Conservation (phyloP, 2,888 invertebrate species). For the Xanthostigma xanthostigma region DNA sequence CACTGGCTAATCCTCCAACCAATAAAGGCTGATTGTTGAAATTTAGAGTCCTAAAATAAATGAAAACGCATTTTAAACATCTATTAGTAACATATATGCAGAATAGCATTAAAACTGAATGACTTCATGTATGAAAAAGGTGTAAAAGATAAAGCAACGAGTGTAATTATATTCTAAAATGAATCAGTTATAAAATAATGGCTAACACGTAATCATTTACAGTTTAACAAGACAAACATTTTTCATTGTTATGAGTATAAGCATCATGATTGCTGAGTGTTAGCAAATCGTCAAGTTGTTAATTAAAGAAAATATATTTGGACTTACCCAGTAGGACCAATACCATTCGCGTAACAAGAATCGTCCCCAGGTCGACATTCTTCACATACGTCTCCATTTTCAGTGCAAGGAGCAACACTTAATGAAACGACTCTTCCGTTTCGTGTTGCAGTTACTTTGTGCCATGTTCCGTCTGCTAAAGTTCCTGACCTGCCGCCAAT, state of each 20-base stretch:
- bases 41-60: conserved; percentile 62
- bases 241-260: too few relatives aligned
- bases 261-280: not conserved
- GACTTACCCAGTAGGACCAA: conserved; percentile 76
- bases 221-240: too few relatives aligned
- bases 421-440: conserved; percentile 79
- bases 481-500: conserved; percentile 46
- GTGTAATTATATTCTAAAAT: not conserved
- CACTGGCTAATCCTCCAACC: conserved; percentile 71
- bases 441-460: conserved; percentile 79
- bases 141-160: too few relatives aligned
- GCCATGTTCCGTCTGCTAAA: conserved; percentile 79
- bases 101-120: not conserved
- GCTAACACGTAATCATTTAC: too few relatives aligned
- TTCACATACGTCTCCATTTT: conserved; percentile 73
- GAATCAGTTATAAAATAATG: too few relatives aligned
- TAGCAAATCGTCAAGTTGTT: not conserved
- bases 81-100: conserved; percentile 2
- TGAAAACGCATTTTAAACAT: conserved; percentile 4
- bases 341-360: conserved; percentile 70
- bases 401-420: conserved; percentile 65
- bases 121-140: too few relatives aligned
- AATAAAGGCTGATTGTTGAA: conserved; percentile 79
- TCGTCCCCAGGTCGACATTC: conserved; percentile 75
- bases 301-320: not conserved